phyloP scores from a whole-genome alignment of 2,113 vertebrate species.

The Sinocyclocheilus rhinocerous region DNA sequence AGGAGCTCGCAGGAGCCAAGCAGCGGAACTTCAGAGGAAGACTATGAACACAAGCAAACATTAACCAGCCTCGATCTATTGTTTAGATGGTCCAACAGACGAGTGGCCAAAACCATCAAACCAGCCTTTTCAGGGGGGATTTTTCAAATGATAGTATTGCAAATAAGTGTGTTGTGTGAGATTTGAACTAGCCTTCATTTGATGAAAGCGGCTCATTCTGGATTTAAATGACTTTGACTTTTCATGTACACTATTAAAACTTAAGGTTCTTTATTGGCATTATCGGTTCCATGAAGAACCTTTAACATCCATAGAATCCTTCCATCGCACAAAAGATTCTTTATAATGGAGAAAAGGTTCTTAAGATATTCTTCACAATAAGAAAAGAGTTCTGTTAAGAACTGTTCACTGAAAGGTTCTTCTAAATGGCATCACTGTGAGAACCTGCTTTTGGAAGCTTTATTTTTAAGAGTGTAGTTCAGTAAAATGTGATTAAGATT shows the following conservation, averaged over 20 bases:
- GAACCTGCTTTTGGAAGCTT: background rate
- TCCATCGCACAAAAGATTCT: background rate
- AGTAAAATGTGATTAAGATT: background rate
- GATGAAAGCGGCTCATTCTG: background rate
- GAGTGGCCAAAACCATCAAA: too few relatives aligned
- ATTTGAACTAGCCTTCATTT: background rate
- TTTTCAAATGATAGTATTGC: too few relatives aligned
- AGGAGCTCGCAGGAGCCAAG: slow-evolving; percentile 62
- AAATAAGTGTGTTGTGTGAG: too few relatives aligned
- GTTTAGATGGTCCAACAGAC: too few relatives aligned
- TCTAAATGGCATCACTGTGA: background rate
- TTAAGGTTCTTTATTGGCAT: background rate
- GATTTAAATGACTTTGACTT: background rate
- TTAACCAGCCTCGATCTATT: background rate
- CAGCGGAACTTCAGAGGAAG: slow-evolving; percentile 66
- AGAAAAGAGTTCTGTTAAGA: background rate
- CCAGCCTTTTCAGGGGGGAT: too few relatives aligned
- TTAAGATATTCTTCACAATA: background rate
- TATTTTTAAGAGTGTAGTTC: background rate
- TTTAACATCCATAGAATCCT: background rate
- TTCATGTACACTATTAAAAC: background rate
- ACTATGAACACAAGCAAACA: slow-evolving; percentile 55
- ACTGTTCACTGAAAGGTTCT: background rate
- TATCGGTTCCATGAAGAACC: too few relatives aligned
- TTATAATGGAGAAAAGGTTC: background rate